Evolutionary conservation across 2,888 invertebrate species (phyloP), one percentile per base, ranked within the genome.

Genomic region (Nezara viridula): DNA sequence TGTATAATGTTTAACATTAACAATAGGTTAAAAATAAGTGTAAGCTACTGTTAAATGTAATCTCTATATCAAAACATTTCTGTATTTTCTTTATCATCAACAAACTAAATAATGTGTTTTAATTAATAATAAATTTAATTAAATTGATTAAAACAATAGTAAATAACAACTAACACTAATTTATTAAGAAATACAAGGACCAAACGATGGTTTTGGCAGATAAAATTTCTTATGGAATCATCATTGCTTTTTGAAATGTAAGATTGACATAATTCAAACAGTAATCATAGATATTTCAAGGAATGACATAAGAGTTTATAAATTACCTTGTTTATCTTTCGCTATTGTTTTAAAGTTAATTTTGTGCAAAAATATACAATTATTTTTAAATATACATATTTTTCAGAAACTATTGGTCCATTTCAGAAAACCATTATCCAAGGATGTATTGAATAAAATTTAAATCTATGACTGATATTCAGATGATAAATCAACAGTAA

Each of bases 41-140:
- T 81, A 81, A 81, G 81, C 40, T 44, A 81, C n/a, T 44, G 81
- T 81, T 81, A 81, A 77, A 77, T 81, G 81, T 81, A 81, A 81
- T 81, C 77, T 77, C 40, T 77, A 77, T 81, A 14, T 44, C 44
- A n/a, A 44, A 81, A 81, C 44, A n/a, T 44, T 24, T 81, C 14
- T 81, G 81, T n/a, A 81, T 44, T 81, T 44, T 81, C n/a, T 47
- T 81, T 44, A 40, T 44, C 44, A 12, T 47, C 21, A n/a, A 44
- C 12, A 21, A 81, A 44, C n/a, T 9, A 81, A 73, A 37, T 14
- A 9, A 40, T 37, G 19, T 73, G 32, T 73, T 73, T 19, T 73
- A 60, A 60, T 60, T 1, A 81, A 81, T 3, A n/a, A 24, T 12
- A 44, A 44, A 47, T 7, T 77, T 6, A 24, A 81, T 24, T 81